These are phyloP conservation scores for Oikopleura vanhoeffeni DNA, from an alignment of 23 tunicate species.

Conservation along the genomic window DNA sequence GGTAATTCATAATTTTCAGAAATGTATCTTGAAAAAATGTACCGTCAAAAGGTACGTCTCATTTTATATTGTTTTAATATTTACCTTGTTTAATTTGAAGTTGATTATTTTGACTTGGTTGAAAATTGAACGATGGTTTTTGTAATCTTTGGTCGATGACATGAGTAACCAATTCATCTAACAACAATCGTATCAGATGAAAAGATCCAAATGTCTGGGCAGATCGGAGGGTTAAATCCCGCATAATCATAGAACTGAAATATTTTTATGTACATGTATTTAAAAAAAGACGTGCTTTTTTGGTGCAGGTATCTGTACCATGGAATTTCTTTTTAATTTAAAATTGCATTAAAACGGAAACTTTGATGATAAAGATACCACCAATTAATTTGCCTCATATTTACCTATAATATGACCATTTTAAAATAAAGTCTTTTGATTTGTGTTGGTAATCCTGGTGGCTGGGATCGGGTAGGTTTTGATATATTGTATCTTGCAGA, in stretches of 20 bases:
- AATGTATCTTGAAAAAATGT: too few species aligned
- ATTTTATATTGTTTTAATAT: too few species aligned
- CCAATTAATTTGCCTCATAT: not conserved
- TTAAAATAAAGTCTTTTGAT: conserved; percentile 74
- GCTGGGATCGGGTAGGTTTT: conserved; percentile 24
- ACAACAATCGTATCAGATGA: conserved; percentile 72
- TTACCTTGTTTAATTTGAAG: too few species aligned
- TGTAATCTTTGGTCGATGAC: not conserved
- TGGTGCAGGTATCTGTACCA: too few species aligned
- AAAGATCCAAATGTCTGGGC: conserved; percentile 95
- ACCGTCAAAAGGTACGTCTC: too few species aligned
- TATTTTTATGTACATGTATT: not conserved
- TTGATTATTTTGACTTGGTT: too few species aligned
- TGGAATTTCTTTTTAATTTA: too few species aligned
- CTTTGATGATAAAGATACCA: too few species aligned
- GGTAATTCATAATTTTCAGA: too few species aligned
- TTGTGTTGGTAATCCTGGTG: not conserved
- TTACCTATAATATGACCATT: conserved; percentile 96
- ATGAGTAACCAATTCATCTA: conserved; percentile 32
- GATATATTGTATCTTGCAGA: conserved; percentile 45
- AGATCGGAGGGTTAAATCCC: conserved; percentile 79
- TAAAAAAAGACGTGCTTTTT: not conserved
- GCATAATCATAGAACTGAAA: conserved; percentile 84
- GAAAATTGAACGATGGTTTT: not conserved
- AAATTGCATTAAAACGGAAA: too few species aligned